A percentile compares a stretch with the other conserved stretches of the same genome.
phyloP scores from a whole-genome alignment of 2,888 invertebrate genomes.

The Gymnocheta viridis region DNA sequence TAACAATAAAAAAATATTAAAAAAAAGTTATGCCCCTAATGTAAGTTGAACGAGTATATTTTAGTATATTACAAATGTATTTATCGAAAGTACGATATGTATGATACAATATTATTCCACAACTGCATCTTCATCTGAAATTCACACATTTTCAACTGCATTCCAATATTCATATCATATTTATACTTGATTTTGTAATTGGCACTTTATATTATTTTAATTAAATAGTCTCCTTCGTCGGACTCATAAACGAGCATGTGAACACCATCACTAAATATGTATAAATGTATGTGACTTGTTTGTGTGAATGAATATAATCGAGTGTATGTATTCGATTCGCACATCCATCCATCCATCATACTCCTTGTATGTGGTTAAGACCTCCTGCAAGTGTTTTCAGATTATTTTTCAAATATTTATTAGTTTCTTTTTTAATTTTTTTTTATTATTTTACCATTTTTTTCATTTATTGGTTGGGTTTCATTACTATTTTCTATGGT shows the following conservation, averaged over 20 bases:
- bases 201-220: slow-evolving; percentile 69
- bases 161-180: slow-evolving; percentile 70
- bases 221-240: slow-evolving; percentile 62
- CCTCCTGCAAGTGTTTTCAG: slow-evolving; percentile 66
- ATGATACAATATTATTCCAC: slow-evolving; percentile 37
- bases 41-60: too few relatives aligned
- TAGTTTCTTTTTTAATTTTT: not conserved
- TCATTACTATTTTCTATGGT: slow-evolving; percentile 26
- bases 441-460: slow-evolving; percentile 2
- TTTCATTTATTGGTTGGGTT: slow-evolving; percentile 17
- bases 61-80: slow-evolving; percentile 9
- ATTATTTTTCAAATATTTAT: slow-evolving; percentile 46
- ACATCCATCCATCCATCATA: slow-evolving; percentile 18
- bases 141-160: slow-evolving; percentile 67
- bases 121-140: slow-evolving; percentile 68
- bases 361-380: slow-evolving; percentile 44
- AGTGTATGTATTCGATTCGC: not conserved
- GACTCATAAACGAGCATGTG: slow-evolving; percentile 12
- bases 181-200: slow-evolving; percentile 69
- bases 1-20: too few relatives aligned
- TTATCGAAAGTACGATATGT: slow-evolving; percentile 22
- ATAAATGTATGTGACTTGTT: not conserved
- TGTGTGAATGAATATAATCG: slow-evolving; percentile 14
- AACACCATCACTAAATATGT: not conserved
- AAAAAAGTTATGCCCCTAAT: slow-evolving; percentile 21